These are phyloP conservation scores for Tetramorium bicarinatum DNA, from an alignment of 2,888 invertebrate genomes.

Conservation along the genomic window DNA sequence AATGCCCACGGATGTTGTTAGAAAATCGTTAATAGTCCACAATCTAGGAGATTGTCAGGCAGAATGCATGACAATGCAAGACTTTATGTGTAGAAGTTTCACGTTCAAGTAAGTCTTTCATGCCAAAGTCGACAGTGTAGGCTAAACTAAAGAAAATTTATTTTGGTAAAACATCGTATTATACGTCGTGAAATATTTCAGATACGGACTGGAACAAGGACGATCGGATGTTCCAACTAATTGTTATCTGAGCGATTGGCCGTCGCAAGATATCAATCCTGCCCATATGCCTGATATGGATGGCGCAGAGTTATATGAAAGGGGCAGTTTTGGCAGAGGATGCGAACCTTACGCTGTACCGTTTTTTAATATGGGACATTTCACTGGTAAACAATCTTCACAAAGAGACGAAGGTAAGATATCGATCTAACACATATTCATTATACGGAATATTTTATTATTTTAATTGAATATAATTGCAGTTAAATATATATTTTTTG, in stretches of 20 bases:
- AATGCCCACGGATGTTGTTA: slow-evolving; percentile 89
- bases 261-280: slow-evolving; percentile 90
- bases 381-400: slow-evolving; percentile 33
- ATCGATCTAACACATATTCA: neutral
- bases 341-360: slow-evolving; percentile 90
- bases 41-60: slow-evolving; percentile 93
- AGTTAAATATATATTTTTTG: neutral
- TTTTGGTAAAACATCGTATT: neutral
- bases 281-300: slow-evolving; percentile 88
- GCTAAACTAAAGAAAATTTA: neutral
- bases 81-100: slow-evolving; percentile 93
- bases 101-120: slow-evolving; percentile 89
- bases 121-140: neutral
- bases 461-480: neutral
- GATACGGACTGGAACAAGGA: slow-evolving; percentile 88
- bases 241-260: slow-evolving; percentile 93
- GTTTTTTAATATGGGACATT: slow-evolving; percentile 56
- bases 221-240: slow-evolving; percentile 87
- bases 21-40: slow-evolving; percentile 89
- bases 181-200: slow-evolving; percentile 77
- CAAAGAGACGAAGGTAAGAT: slow-evolving; percentile 46
- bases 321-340: slow-evolving; percentile 94
- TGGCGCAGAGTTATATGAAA: slow-evolving; percentile 92
- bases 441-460: neutral
- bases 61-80: slow-evolving; percentile 91